These are phyloP conservation scores for Drosophila mettleri DNA, from an alignment of 2,888 invertebrate species.

Conservation along the genomic window DNA sequence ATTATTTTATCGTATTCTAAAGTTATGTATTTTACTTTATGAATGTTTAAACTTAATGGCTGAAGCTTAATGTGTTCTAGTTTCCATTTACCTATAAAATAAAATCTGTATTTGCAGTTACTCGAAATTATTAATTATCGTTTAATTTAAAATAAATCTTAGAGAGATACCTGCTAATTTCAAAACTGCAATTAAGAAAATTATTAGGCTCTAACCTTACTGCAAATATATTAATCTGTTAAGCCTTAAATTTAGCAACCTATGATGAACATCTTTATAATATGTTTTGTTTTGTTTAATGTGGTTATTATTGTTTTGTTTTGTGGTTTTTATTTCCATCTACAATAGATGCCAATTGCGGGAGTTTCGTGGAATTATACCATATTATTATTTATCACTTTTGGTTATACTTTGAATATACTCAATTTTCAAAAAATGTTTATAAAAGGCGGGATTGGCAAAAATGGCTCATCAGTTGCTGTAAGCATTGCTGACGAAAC, in stretches of 20 bases:
- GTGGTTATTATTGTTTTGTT: slow-evolving; percentile 56
- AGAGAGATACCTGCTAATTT: not conserved
- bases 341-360: slow-evolving; percentile 83
- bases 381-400: slow-evolving; percentile 83
- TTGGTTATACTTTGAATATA: slow-evolving; percentile 86
- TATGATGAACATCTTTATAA: not conserved
- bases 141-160: not conserved
- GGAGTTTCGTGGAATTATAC: slow-evolving; percentile 83
- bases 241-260: slow-evolving; percentile 5
- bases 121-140: not conserved
- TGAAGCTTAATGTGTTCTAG: slow-evolving; percentile 2
- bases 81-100: slow-evolving; percentile 2
- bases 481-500: slow-evolving; percentile 85
- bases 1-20: not conserved
- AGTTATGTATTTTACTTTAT: slow-evolving; percentile 37
- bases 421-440: slow-evolving; percentile 90
- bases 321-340: slow-evolving; percentile 65
- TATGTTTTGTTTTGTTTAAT: slow-evolving; percentile 27
- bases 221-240: not conserved
- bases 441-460: slow-evolving; percentile 95
- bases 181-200: no score
- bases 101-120: not conserved
- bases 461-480: slow-evolving; percentile 98
- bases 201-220: slow-evolving; percentile 1
- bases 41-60: slow-evolving; percentile 33